Evolutionary conservation across 2,113 vertebrate genomes (phyloP).

Genomic region (Rhynchomys soricoides): DNA sequence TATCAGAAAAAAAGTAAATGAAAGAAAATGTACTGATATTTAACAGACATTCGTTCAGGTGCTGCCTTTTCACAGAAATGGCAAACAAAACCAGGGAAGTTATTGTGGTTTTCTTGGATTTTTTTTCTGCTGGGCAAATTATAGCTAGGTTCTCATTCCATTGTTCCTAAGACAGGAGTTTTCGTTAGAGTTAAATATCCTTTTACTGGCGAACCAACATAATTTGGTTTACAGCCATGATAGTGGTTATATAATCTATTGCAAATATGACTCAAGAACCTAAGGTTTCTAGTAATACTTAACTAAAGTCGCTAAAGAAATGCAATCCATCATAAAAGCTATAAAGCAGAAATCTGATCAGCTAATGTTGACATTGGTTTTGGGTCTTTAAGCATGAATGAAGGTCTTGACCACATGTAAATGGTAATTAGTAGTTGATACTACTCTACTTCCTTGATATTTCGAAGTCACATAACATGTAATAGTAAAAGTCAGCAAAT

Average conservation of each 20-base stretch:
- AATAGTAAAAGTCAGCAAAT: conserved; percentile 34
- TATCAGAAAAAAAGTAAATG: conserved; percentile 4
- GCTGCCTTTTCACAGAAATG: not conserved
- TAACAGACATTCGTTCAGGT: not conserved
- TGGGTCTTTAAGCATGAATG: not conserved
- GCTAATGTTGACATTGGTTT: not conserved
- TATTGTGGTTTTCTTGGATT: not conserved
- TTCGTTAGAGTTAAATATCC: not conserved
- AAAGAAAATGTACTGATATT: conserved; percentile 11
- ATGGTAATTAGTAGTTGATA: not conserved
- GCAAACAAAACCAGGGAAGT: not conserved
- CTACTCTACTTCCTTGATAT: not conserved
- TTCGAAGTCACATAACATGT: not conserved
- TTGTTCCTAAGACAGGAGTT: not conserved
- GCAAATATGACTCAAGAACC: not conserved
- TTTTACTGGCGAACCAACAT: not conserved
- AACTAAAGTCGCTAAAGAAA: conserved; percentile 19
- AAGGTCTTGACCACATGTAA: not conserved
- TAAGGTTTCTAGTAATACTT: not conserved
- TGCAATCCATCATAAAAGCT: not conserved
- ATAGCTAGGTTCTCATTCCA: not conserved
- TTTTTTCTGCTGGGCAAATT: not conserved
- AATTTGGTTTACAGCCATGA: not conserved
- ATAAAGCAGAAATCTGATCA: not conserved
- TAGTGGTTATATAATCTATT: not conserved